phyloP scores from a whole-genome alignment of 2,797 vertebrate species.

The Petrocephalus schoutedeni region DNA sequence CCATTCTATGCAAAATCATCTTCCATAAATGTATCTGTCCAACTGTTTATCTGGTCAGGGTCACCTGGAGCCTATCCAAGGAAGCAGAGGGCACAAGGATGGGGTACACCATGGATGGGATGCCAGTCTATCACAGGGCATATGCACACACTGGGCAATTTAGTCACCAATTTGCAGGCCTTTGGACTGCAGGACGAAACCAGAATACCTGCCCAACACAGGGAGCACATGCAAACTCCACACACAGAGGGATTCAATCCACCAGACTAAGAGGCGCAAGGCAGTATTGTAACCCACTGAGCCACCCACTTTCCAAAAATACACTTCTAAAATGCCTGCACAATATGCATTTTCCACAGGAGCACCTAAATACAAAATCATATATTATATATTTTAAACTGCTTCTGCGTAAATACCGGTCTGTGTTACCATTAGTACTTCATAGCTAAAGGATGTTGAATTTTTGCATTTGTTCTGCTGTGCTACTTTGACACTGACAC shows the following conservation, averaged over 20 bases:
- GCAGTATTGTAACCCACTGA: neutral
- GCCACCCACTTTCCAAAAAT: neutral
- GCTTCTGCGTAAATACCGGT: neutral
- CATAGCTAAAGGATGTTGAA: slow-evolving; percentile 41
- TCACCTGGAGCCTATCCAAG: neutral
- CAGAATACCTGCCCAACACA: neutral
- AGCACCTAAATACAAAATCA: neutral
- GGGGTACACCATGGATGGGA: neutral
- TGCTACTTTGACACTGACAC: slow-evolving; percentile 34
- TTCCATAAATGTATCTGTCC: neutral
- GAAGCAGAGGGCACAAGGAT: neutral
- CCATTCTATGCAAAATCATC: neutral
- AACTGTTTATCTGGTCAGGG: neutral
- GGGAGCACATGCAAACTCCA: neutral
- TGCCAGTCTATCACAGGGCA: neutral
- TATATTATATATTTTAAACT: neutral
- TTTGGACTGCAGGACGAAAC: neutral
- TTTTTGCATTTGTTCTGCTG: slow-evolving; percentile 40
- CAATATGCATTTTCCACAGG: neutral
- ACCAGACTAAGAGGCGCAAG: neutral
- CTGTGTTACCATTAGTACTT: slow-evolving; percentile 35
- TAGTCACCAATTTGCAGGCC: neutral
- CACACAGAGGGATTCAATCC: neutral
- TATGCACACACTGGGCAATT: neutral
- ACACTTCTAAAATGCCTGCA: neutral